Conservation (phyloP, 2,113 vertebrate genomes). For the human region DNA sequence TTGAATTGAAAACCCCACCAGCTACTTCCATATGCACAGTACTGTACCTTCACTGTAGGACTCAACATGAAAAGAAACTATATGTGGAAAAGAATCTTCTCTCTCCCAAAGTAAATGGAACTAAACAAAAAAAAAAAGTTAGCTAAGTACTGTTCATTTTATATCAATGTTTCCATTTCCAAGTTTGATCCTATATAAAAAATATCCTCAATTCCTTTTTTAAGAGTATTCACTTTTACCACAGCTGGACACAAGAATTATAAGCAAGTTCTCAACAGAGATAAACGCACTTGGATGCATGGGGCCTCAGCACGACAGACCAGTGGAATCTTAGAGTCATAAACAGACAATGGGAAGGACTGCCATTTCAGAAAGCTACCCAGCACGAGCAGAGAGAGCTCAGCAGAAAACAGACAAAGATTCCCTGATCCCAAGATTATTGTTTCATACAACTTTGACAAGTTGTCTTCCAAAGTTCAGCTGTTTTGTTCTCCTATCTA, state of each 20-base stretch:
- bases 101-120: background rate
- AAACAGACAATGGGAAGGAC: background rate
- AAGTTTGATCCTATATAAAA: background rate
- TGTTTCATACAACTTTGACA: background rate
- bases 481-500: background rate
- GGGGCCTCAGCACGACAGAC: background rate
- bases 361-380: background rate
- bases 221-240: background rate
- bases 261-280: background rate
- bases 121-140: background rate
- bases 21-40: background rate
- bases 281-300: background rate
- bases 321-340: background rate
- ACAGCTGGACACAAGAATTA: constrained; percentile 45
- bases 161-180: background rate
- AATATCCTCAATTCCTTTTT: background rate
- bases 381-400: background rate
- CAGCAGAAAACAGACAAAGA: background rate
- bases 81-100: background rate
- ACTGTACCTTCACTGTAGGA: background rate
- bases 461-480: background rate
- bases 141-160: constrained; percentile 36
- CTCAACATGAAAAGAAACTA: background rate
- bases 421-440: background rate
- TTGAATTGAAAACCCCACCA: background rate